These are phyloP conservation scores for Cyclophora albipunctata DNA, from an alignment of 2,888 invertebrate genomes.

Conservation along the genomic window DNA sequence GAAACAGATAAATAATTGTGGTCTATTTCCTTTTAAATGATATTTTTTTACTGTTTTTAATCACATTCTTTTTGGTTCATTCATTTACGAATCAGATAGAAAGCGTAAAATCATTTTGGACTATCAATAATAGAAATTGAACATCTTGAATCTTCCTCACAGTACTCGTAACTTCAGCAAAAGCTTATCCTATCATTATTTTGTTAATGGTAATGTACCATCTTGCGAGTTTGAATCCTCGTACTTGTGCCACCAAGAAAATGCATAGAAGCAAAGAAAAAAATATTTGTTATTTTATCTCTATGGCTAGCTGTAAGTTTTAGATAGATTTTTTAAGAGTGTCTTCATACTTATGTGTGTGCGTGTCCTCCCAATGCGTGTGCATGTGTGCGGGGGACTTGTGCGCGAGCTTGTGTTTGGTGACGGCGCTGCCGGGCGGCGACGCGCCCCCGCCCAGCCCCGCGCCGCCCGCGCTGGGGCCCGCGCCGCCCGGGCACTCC, in stretches of 20 bases:
- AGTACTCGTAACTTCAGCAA: not conserved
- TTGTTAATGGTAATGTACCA: not conserved
- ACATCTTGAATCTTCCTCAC: not conserved
- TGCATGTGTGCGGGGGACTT: constrained; percentile 60
- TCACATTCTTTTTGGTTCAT: too few species aligned
- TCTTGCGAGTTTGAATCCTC: too few species aligned
- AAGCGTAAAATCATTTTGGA: too few species aligned
- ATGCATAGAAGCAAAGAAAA: too few species aligned
- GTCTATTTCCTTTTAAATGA: not conserved
- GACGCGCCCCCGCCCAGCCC: constrained; percentile 1
- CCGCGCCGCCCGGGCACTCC: constrained; percentile 16
- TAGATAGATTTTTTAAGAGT: too few species aligned
- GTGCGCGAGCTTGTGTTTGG: constrained; percentile 32
- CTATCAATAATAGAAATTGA: too few species aligned
- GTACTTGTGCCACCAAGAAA: too few species aligned
- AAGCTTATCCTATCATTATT: not conserved
- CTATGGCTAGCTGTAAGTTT: too few species aligned
- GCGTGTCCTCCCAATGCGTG: constrained; percentile 81
- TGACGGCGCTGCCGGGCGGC: constrained; percentile 23
- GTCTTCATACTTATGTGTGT: constrained; percentile 18
- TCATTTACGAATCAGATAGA: not conserved
- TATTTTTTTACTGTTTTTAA: too few species aligned
- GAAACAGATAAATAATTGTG: not conserved
- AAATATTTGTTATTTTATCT: too few species aligned
- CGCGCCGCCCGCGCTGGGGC: constrained; percentile 3